A percentile compares a stretch with the other conserved stretches of the same genome.
Conservation (phyloP, 2,888 invertebrate species). For the Lithophane semibrunnea region DNA sequence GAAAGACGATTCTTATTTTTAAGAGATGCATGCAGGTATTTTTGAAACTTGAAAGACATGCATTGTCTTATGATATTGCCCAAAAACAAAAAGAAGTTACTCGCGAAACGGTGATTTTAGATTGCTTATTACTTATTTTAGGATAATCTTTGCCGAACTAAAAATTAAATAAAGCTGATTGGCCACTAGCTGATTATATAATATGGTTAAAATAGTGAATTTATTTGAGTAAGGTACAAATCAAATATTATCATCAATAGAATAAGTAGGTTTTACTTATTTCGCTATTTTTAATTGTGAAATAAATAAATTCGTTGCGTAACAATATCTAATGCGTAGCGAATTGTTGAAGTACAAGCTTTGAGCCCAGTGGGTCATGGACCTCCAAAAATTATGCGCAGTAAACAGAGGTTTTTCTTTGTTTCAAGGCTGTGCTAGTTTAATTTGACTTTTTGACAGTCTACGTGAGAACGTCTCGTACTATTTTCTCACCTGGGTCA, state of each 20-base stretch:
- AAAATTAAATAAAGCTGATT: neutral
- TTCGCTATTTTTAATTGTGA: conserved; percentile 23
- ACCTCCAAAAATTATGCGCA: conserved; percentile 78
- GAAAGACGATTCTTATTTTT: neutral
- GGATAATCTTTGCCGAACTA: neutral
- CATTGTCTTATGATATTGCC: neutral
- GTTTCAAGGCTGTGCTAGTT: conserved; percentile 69
- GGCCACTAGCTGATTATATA: neutral
- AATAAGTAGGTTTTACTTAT: neutral
- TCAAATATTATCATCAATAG: conserved; percentile 12
- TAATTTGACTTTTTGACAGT: conserved; percentile 37
- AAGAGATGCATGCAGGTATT: neutral
- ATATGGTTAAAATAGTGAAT: conserved; percentile 20
- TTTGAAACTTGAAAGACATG: neutral
- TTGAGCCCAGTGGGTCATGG: conserved; percentile 73
- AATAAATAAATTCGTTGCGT: conserved; percentile 61
- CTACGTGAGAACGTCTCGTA: conserved; percentile 26
- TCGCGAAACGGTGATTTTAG: conserved; percentile 15
- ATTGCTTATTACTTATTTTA: neutral
- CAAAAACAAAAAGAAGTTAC: neutral
- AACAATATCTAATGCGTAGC: conserved; percentile 59
- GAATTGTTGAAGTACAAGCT: conserved; percentile 64
- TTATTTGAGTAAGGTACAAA: neutral
- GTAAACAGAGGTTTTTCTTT: conserved; percentile 72
- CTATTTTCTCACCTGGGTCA: conserved; percentile 18